Base-by-base conservation (phyloP, 2,797 vertebrate genomes). In the Gymnocypris eckloni region DNA sequence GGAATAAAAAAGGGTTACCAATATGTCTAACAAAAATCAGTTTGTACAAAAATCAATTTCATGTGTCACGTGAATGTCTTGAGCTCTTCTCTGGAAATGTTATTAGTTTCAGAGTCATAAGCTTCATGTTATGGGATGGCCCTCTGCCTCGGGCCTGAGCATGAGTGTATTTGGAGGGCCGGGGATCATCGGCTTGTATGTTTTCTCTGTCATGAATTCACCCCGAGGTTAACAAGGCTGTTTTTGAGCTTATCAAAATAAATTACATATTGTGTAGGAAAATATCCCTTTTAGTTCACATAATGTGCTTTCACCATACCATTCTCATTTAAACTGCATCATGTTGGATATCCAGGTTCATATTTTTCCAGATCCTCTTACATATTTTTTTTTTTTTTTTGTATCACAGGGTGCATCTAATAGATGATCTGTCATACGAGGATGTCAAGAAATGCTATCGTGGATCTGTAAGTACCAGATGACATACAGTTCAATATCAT, bases 391-490 rank as follows among this genome's bases (percentile, higher is more conserved):
- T 84, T 12, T 76, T 5, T 84, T 12, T 5, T 81, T 39, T 78
- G 37, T 89, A 48, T 83, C 64, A 13, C 90, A 95, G 94, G 89
- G 77, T 93, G 79, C 93, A 93, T 86, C 91, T 94, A 69, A 92
- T 93, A 2, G 94, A 94, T 37, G 93, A 93, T 79, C 87, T 94
- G 70, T 92, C 93, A 20, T 93, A 92, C 11, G 93, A 95, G 81
- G 94, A 94, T 5, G 89, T 94, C 79, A 95, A 95, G 92, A 95
- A 94, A 85, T 94, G 93, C 43, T 94, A 93, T 91, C 84, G 94
- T 87, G 94, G 91, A 85, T 94, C 93, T 10, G 94, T 95, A 83
- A 93, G 94, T 93, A 77, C 1, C 12, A 43, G 5, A 56, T 67
- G 12, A 22, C 10, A 16, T 33, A 22, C 3, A 20, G 11, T 33